Evolutionary conservation across 1,140 invertebrate genomes (phyloP).

Genomic region (Temnothorax curvispinosus): DNA sequence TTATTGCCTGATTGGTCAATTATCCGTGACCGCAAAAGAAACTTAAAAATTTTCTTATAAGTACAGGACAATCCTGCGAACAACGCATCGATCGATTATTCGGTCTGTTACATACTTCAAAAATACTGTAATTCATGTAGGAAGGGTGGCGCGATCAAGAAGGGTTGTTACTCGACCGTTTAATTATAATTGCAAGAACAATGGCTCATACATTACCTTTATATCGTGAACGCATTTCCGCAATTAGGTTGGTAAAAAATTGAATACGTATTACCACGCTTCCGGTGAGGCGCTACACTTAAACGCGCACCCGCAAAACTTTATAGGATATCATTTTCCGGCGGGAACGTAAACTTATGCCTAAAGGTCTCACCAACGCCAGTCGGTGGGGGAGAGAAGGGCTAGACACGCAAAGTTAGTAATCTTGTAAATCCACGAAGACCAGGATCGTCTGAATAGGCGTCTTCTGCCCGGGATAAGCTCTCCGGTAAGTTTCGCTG

Average conservation of each 20-base stretch:
- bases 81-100: conserved; percentile 37
- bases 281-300: conserved; percentile 33
- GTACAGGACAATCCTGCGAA: conserved; percentile 22
- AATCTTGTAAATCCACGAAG: conserved; percentile 77
- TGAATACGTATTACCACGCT: conserved; percentile 47
- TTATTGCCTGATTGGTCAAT: conserved; percentile 59
- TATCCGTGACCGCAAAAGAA: conserved; percentile 61
- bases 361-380: conserved; percentile 3
- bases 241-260: conserved; percentile 55
- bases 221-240: conserved; percentile 46
- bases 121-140: conserved; percentile 48
- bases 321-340: conserved; percentile 53
- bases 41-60: conserved; percentile 42
- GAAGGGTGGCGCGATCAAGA: conserved; percentile 24
- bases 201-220: conserved; percentile 54
- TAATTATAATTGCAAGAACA: conserved; percentile 59
- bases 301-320: neutral
- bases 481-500: conserved; percentile 60
- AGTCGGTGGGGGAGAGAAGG: conserved; percentile 28
- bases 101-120: conserved; percentile 30
- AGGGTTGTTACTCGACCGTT: conserved; percentile 52
- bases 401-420: conserved; percentile 65
- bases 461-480: conserved; percentile 60
- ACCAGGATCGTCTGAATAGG: conserved; percentile 64
- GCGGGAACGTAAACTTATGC: conserved; percentile 18